Conservation (phyloP, 2,888 invertebrate species). For the Sicus ferrugineus region DNA sequence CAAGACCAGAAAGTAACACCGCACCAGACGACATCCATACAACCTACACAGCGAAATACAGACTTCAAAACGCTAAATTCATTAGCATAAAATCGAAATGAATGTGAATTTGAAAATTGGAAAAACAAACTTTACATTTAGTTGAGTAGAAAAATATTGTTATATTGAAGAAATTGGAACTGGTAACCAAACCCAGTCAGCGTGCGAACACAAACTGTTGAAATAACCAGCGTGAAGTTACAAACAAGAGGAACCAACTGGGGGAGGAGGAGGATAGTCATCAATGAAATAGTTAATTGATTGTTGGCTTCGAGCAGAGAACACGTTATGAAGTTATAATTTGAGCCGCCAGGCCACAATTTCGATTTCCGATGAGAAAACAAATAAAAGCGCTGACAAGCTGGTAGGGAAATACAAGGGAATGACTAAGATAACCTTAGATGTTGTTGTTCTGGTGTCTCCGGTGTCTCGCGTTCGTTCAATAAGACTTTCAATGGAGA, state of each 20-base stretch:
- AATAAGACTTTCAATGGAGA: too few species aligned
- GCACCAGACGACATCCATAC: too few species aligned
- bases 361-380: conserved; percentile 49
- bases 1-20: conserved; percentile 36
- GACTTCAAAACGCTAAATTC: conserved; percentile 8
- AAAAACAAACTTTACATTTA: too few species aligned
- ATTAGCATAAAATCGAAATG: conserved; percentile 13
- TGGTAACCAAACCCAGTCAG: neutral
- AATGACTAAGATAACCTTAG: too few species aligned
- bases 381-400: conserved; percentile 37
- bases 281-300: conserved; percentile 58
- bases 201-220: neutral
- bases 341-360: conserved; percentile 43
- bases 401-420: too few species aligned
- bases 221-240: neutral
- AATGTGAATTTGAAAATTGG: neutral
- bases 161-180: neutral
- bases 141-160: too few species aligned
- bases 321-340: conserved; percentile 29
- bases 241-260: neutral
- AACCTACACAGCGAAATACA: conserved; percentile 32
- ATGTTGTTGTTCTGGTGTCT: too few species aligned
- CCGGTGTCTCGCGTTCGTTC: too few species aligned
- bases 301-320: conserved; percentile 51
- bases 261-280: conserved; percentile 39